Evolutionary conservation across 92 coral and sea anemone species (phyloP), one percentile per base, ranked within the genome.

Genomic region (Parazoanthus darwini): DNA sequence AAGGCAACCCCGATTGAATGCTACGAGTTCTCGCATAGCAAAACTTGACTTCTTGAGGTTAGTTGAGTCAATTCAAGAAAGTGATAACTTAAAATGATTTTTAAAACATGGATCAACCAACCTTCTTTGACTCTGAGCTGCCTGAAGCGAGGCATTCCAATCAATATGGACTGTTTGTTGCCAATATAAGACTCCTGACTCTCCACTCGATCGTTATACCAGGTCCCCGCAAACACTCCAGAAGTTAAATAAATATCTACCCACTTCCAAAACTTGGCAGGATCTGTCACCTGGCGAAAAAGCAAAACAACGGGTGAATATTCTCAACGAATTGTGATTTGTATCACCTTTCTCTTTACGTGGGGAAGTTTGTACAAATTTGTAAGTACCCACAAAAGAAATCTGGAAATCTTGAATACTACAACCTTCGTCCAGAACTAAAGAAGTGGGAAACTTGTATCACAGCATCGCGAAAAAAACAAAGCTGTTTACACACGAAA

Each of bases 91-190:
- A 16, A 18, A 63, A 2, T 63, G 68, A 18, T 16, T 63, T 18
- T 63, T 18, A 18, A 81, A 81, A 59, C 36, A 7, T 4, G 39
- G 8, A 72, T 29, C 18, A 29, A 3, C 18, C 59, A 44, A 92
- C 98, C 96, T 93, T 85, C 82, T 87, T 90, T 80, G 2, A 95
- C 59, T 85, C 98, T 83, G 7, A 95, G 92, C 76, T 95, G 98
- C 72, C 98, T 89, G n/a, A 95, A 74, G 16, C 94, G 92, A 13
- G 98, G 98, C 98, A 95, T 92, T 51, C 98, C 98, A 6, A 95
- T 56, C 58, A 95, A 85, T 74, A 95, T 79, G 65, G 98, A 95
- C 81, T 63, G 88, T 76, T 90, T 93, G 86, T 93, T 89, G 26
- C 93, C 93, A 68, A 93, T 85, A 54, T 93, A 95, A 59, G 86